Base-by-base conservation (phyloP, 2,888 invertebrate species). In the Latrodectus hesperus region DNA sequence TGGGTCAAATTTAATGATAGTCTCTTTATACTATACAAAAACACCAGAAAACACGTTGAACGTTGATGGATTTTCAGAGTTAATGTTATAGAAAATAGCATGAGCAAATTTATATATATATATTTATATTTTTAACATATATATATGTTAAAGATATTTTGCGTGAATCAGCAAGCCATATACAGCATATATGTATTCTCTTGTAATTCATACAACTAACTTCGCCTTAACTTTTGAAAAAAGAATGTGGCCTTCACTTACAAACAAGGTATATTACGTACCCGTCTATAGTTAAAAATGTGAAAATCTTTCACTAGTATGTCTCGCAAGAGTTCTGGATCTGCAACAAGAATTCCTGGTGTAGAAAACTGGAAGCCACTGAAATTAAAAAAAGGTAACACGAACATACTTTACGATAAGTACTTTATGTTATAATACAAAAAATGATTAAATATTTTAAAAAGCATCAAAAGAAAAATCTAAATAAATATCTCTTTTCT, bases 241-340 rank as follows among this genome's bases (percentile, higher is more conserved):
- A 70, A 70, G 38, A 14, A 12, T 9, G 10, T 11, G 8, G 22
- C 10, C 6, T 1, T 6, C 22, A 16, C 14, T 49, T 14, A 49
- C 38, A 51, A 49, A 52, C 16, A 49, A 38, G 5, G 8, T 14
- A 38, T 16, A 53, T 52, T 55, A 68, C 84, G 49, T 73, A 84
- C 84, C 60, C 67, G 67, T 68, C 78, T 73, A 51, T 4, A 49
- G 11, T 14, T 38, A 74, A 84, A 84, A 12, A 55, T 52, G 12
- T 78, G 74, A 60, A 84, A 84, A 68, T 84, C 84, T 73, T 84
- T 84, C 9, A 84, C 84, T 14, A 84, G 22, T 22, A 84, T 67
- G 52, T 78, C 74, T 55, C 84, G 22, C 22, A 84, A 17, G 3
- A 84, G 55, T 38, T 84, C 68, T 0, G 84, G 84, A 49, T 84